Conservation (phyloP, 2,797 vertebrate species). For the Cyprinodon diabolis region DNA sequence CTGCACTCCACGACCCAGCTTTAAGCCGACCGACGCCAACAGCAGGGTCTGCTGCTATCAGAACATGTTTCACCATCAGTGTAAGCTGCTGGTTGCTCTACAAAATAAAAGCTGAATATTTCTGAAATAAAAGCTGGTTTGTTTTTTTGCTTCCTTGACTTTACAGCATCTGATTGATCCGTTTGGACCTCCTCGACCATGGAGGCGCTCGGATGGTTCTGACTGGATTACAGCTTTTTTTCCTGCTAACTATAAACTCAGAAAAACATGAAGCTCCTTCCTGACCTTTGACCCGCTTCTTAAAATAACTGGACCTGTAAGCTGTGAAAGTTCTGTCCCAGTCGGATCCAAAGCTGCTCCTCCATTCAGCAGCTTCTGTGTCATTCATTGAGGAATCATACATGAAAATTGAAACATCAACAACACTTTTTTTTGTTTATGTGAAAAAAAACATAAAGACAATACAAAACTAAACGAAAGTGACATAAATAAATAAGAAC, state of each 20-base stretch:
- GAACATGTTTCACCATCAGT: neutral
- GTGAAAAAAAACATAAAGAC: too few species aligned
- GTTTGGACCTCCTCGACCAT: neutral
- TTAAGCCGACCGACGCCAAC: neutral
- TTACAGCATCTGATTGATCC: neutral
- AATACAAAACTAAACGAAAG: too few species aligned
- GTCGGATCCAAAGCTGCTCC: neutral
- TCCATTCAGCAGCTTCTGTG: neutral
- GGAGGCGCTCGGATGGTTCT: neutral
- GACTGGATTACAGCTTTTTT: neutral
- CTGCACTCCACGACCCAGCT: neutral
- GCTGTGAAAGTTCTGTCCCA: neutral
- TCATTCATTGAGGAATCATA: too few species aligned
- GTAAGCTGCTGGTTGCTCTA: neutral
- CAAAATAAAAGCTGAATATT: neutral
- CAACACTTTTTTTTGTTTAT: too few species aligned
- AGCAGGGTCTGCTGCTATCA: neutral
- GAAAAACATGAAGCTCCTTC: neutral
- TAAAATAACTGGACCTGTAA: neutral
- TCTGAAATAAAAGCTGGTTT: neutral
- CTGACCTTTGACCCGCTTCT: neutral
- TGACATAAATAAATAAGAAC: too few species aligned
- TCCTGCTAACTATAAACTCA: neutral
- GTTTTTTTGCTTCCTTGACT: neutral
- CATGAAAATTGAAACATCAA: too few species aligned